A percentile compares a stretch with the other conserved stretches of the same genome.
Conservation (phyloP, 2,113 vertebrate genomes). For the Protobothrops flavoviridis region DNA sequence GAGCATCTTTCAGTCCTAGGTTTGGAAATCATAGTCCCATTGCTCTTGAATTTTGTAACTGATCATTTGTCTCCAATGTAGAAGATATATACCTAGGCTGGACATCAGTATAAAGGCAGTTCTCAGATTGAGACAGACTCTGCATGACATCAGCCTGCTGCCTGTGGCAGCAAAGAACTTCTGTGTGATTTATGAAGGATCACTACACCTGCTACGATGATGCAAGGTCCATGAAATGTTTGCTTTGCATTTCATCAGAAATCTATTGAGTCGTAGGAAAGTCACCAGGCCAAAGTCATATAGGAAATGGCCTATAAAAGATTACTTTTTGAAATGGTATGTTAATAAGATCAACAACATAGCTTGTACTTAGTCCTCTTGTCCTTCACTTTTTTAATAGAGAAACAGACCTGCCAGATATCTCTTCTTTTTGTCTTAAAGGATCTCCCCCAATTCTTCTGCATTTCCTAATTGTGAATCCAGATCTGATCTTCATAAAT, state of each 20-base stretch:
- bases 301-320: not conserved
- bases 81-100: not conserved
- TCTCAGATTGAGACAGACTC: not conserved
- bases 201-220: not conserved
- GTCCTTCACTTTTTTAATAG: not conserved
- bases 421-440: not conserved
- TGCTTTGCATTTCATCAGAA: slow-evolving; percentile 33
- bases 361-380: not conserved
- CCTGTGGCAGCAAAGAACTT: not conserved
- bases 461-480: not conserved
- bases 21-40: slow-evolving; percentile 21
- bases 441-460: not conserved
- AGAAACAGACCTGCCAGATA: not conserved
- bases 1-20: slow-evolving; percentile 36
- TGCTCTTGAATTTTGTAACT: slow-evolving; percentile 48
- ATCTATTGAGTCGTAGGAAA: not conserved
- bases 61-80: not conserved
- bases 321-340: not conserved
- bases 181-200: not conserved
- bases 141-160: slow-evolving; percentile 30
- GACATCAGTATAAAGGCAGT: not conserved
- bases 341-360: not conserved
- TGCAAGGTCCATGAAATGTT: not conserved
- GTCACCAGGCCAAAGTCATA: slow-evolving; percentile 2
- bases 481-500: not conserved